Evolutionary conservation across 2,113 vertebrate genomes (phyloP).

Genomic region (Trogon melanurus): DNA sequence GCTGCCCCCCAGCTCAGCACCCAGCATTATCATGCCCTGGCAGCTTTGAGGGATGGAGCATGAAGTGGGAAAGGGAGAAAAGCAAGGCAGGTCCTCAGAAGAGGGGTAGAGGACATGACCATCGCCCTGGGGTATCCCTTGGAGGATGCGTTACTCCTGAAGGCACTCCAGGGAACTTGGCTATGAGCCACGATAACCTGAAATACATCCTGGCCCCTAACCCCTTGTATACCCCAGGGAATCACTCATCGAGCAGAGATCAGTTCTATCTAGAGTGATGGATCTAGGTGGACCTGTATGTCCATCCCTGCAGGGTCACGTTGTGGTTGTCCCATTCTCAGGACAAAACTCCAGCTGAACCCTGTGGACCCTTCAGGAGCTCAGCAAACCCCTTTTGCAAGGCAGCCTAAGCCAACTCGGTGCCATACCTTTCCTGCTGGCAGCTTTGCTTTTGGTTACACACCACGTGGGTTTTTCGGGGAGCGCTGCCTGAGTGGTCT

Average conservation of each 20-base stretch:
- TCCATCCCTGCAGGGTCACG: neutral
- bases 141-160: neutral
- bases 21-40: neutral
- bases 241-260: neutral
- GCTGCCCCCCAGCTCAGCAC: neutral
- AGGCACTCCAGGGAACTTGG: neutral
- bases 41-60: neutral
- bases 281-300: neutral
- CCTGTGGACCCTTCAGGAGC: neutral
- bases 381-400: neutral
- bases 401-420: rapidly evolving
- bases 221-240: neutral
- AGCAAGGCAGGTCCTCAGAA: neutral
- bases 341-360: neutral
- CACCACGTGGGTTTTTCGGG: neutral
- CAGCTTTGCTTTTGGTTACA: neutral
- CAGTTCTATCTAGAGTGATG: neutral
- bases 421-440: neutral
- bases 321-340: neutral
- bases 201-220: neutral
- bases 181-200: rapidly evolving
- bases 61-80: neutral
- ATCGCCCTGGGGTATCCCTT: neutral
- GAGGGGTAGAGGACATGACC: neutral
- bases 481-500: neutral